Evolutionary conservation across 1,140 invertebrate species (phyloP).

Genomic region (Drosophila bifasciata): DNA sequence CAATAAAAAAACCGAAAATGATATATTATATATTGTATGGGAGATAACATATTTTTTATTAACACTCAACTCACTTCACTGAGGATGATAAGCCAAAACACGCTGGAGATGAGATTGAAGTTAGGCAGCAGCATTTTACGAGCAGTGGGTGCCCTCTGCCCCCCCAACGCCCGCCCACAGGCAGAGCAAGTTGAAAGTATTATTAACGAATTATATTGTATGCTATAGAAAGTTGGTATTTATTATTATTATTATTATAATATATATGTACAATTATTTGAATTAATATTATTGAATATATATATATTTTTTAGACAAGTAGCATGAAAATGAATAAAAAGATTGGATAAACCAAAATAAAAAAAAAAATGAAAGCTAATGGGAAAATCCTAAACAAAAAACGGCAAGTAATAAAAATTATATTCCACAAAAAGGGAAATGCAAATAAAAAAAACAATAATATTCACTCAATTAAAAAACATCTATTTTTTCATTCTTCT

Average conservation of each 20-base stretch:
- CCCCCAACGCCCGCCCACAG: conserved; percentile 1
- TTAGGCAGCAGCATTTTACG: conserved; percentile 60
- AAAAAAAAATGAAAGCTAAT: conserved; percentile 18
- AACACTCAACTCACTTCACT: conserved; percentile 47
- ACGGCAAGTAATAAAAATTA: not conserved
- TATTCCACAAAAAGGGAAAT: not conserved
- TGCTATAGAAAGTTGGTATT: conserved; percentile 80
- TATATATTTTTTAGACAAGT: conserved; percentile 81
- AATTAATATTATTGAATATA: conserved; percentile 80
- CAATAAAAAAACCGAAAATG: conserved; percentile 11
- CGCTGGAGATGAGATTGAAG: conserved; percentile 9
- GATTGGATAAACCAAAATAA: conserved; percentile 53
- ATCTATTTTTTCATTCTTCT: conserved; percentile 12
- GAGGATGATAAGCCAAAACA: conserved; percentile 54
- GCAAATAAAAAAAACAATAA: not conserved
- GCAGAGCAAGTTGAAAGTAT: conserved; percentile 70
- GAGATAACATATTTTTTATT: conserved; percentile 75
- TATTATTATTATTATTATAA: conserved; percentile 72
- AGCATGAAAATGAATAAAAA: conserved; percentile 63
- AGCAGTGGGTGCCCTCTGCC: conserved; percentile 12
- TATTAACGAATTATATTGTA: conserved; percentile 77
- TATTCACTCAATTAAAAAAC: conserved; percentile 5
- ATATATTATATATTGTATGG: conserved; percentile 40
- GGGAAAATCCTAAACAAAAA: conserved; percentile 1
- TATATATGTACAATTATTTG: conserved; percentile 76